Percentiles rank a stretch among this genome's conserved stretches.
phyloP scores from a whole-genome alignment of 2,797 vertebrate genomes.

The Esox lucius region DNA sequence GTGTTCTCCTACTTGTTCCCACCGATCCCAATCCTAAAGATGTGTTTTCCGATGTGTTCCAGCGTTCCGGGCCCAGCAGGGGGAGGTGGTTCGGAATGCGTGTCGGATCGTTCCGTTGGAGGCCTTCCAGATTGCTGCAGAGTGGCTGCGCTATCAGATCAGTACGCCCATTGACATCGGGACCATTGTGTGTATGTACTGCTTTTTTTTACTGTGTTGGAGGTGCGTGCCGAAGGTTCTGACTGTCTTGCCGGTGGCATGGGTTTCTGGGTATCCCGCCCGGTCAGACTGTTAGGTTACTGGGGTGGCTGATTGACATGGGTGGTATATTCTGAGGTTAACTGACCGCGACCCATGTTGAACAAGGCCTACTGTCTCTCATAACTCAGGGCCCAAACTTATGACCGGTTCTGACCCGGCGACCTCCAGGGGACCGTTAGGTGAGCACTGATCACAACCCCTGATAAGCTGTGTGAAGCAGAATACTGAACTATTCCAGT shows the following conservation, averaged over 20 bases:
- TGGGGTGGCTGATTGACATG: too few relatives aligned
- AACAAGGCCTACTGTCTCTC: too few relatives aligned
- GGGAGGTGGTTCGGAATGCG: slow-evolving; percentile 84
- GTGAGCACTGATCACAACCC: too few relatives aligned
- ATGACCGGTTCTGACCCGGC: too few relatives aligned
- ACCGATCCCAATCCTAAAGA: not conserved
- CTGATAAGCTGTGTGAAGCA: too few relatives aligned
- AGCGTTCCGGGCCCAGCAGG: slow-evolving; percentile 91
- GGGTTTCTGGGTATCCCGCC: not conserved
- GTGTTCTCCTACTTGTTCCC: not conserved
- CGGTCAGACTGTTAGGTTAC: not conserved
- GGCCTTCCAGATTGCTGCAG: slow-evolving; percentile 88
- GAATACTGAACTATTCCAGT: too few relatives aligned
- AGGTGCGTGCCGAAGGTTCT: not conserved
- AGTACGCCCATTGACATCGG: slow-evolving; percentile 78
- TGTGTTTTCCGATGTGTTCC: slow-evolving; percentile 7
- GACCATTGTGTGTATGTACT: slow-evolving; percentile 77
- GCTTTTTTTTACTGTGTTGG: not conserved
- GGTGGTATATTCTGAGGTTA: too few relatives aligned
- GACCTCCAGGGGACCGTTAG: too few relatives aligned
- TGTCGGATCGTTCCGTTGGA: slow-evolving; percentile 87
- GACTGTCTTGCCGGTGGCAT: not conserved
- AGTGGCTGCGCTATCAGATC: slow-evolving; percentile 90
- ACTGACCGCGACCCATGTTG: too few relatives aligned
- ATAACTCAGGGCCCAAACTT: too few relatives aligned